Conservation (phyloP, 2,797 vertebrate species). For the Microcaecilia unicolor region DNA sequence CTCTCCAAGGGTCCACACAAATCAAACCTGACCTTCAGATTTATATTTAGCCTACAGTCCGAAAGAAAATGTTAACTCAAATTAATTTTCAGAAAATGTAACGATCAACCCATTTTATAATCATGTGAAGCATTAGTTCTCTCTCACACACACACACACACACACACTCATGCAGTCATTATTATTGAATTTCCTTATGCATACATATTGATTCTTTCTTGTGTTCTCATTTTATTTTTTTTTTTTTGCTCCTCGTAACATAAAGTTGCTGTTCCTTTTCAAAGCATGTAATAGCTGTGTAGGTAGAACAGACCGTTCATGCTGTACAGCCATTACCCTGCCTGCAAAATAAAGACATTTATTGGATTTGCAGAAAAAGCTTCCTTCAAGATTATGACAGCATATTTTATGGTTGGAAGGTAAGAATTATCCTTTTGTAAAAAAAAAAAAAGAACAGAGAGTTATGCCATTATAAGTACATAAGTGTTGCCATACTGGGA, state of each 20-base stretch:
- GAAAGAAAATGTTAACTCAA: constrained; percentile 18
- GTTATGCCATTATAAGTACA: no score
- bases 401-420: no score
- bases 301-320: constrained; percentile 12
- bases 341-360: no score
- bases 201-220: constrained; percentile 10
- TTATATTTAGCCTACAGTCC: constrained; percentile 4
- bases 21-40: neutral
- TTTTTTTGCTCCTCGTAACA: constrained; percentile 12
- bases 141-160: neutral
- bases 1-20: neutral
- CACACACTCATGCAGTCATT: constrained; percentile 5
- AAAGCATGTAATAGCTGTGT: constrained; percentile 22
- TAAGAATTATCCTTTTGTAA: no score
- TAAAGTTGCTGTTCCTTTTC: constrained; percentile 29
- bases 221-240: constrained; percentile 13
- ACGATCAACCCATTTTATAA: constrained; percentile 7
- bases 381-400: no score
- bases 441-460: no score
- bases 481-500: no score
- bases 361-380: no score
- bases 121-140: constrained; percentile 5
- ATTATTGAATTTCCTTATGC: constrained; percentile 25
- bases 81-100: constrained; percentile 16
- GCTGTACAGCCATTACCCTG: constrained; percentile 21